Evolutionary conservation across 2,888 invertebrate species (phyloP).

Genomic region (Pollenia angustigena): DNA sequence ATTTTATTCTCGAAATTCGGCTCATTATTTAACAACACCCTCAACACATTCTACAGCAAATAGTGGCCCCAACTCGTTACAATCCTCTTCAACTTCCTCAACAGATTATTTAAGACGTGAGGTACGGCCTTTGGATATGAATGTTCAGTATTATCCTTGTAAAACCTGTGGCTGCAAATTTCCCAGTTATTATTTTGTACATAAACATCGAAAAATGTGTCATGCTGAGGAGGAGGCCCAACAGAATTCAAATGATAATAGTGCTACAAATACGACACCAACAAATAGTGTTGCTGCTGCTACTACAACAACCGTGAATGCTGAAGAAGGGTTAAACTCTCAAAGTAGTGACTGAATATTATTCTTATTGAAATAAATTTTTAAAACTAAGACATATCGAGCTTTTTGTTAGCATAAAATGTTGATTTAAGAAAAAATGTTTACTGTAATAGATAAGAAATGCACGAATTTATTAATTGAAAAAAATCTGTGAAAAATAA

Average conservation of each 20-base stretch:
- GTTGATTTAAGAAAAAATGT: slow-evolving; percentile 40
- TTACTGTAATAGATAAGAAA: slow-evolving; percentile 47
- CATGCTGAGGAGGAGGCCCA: slow-evolving; percentile 86
- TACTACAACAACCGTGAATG: background rate
- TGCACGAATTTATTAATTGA: slow-evolving; percentile 71
- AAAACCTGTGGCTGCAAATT: slow-evolving; percentile 96
- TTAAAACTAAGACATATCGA: slow-evolving; percentile 63
- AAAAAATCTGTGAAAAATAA: background rate
- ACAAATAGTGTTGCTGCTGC: slow-evolving; percentile 29
- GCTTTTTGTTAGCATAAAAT: slow-evolving; percentile 68
- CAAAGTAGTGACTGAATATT: slow-evolving; percentile 55
- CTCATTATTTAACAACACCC: slow-evolving; percentile 39
- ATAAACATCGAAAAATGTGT: slow-evolving; percentile 94
- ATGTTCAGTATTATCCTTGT: slow-evolving; percentile 96
- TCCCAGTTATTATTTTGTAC: slow-evolving; percentile 96
- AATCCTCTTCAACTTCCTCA: slow-evolving; percentile 61
- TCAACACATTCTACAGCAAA: slow-evolving; percentile 17
- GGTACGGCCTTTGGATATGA: slow-evolving; percentile 89
- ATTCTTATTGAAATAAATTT: background rate
- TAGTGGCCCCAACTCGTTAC: slow-evolving; percentile 8
- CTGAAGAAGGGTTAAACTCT: slow-evolving; percentile 37
- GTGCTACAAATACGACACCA: slow-evolving; percentile 40
- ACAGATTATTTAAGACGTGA: slow-evolving; percentile 85
- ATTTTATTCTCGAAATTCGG: slow-evolving; percentile 53
- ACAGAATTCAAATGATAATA: slow-evolving; percentile 23